Base-by-base conservation (phyloP, 2,888 invertebrate species). In the Cephus spinipes region DNA sequence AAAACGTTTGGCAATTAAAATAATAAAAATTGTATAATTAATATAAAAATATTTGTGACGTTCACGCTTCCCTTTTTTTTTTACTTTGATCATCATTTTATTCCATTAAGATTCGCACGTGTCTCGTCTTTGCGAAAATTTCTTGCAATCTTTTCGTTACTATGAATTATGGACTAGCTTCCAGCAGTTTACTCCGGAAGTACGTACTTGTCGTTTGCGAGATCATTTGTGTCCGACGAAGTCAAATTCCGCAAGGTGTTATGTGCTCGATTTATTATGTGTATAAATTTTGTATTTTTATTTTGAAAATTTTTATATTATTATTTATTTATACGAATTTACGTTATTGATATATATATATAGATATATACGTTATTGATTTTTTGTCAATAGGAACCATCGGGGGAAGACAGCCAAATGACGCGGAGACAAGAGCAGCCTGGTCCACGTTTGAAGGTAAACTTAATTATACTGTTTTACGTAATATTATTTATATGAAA, bases 371-470 rank as follows among this genome's bases (percentile, higher is more conserved):
- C 0, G 11, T 35, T 35, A 34, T 34, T 35, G 35, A 35, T 55
- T 36, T 35, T 36, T 71, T 71, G 9, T 15, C 9, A 30, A 33
- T 30, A 32, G 71, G 71, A 33, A 55, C 9, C 23, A 55, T 55
- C 71, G 71, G 32, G 6, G 9, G 71, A 71, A 32, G 71, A 6
- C n/a, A 30, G 71, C 71, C 71, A 71, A 71, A 71, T 71, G 71
- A 71, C 30, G 71, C 32, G 31, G 71, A 40, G 40, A 23, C 40
- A 40, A 40, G 40, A 40, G 40, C 40, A 40, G 40, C 40, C 40
- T 15, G 40, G 40, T 40, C 55, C 55, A 23, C 23, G 55, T 55
- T 55, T 9, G 55, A 55, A 55, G 55, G 55, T 55, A 55, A 55
- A 55, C 6, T 9, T 15, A 15, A 40, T 40, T 23, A 6, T 6